Percentiles rank a stretch among this genome's conserved stretches.
phyloP scores from a whole-genome alignment of 2,888 invertebrate species.

The Spilarctia lutea region DNA sequence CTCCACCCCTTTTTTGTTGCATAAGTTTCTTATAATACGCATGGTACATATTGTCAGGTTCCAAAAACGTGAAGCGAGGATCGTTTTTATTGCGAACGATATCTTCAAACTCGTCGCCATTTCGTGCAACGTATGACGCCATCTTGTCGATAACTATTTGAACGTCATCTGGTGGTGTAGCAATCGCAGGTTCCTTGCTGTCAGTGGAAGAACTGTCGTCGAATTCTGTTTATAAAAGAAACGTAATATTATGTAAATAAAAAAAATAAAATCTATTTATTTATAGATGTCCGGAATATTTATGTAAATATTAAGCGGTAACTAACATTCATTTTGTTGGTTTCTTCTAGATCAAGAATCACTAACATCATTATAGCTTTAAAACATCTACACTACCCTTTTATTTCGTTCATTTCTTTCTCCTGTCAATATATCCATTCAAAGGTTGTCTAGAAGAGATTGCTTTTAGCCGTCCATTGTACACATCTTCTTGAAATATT shows the following conservation, averaged over 20 bases:
- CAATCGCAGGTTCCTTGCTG: slow-evolving; percentile 72
- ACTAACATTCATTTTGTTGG: neutral
- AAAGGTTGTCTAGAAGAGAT: too few species aligned
- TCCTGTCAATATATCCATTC: too few species aligned
- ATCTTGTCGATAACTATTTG: slow-evolving; percentile 97
- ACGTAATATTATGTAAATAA: neutral
- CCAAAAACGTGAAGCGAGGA: slow-evolving; percentile 94
- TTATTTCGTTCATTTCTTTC: too few species aligned
- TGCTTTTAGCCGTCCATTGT: too few species aligned
- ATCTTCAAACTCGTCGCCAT: slow-evolving; percentile 97
- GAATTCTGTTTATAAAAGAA: slow-evolving; percentile 60
- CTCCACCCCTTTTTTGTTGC: slow-evolving; percentile 66
- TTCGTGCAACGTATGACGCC: slow-evolving; percentile 98
- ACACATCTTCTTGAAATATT: too few species aligned
- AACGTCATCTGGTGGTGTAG: slow-evolving; percentile 92
- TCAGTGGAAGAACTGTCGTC: slow-evolving; percentile 73
- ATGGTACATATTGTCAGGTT: slow-evolving; percentile 91
- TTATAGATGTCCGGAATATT: too few species aligned
- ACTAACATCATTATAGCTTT: too few species aligned
- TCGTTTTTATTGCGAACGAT: slow-evolving; percentile 94
- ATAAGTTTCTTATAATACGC: slow-evolving; percentile 90
- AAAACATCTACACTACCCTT: too few species aligned
- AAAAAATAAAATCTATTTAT: too few species aligned
- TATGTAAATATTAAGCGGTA: neutral
- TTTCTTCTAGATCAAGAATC: too few species aligned